phyloP scores from a whole-genome alignment of 1,140 invertebrate species.

The Pseudomyrmex flavicornis region DNA sequence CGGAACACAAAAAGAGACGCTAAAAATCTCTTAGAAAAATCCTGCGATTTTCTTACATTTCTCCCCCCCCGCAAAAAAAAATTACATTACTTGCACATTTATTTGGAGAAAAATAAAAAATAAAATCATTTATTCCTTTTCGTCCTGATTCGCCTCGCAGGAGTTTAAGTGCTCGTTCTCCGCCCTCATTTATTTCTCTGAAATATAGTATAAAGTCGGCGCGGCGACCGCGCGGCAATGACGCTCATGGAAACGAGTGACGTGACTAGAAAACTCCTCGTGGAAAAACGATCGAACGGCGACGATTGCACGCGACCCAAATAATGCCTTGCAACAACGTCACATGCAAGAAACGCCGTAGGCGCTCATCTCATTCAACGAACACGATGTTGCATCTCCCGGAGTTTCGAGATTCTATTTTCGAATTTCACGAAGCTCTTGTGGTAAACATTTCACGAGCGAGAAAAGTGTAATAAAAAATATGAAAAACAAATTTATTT shows the following conservation, averaged over 20 bases:
- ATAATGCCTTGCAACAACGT: slow-evolving; percentile 43
- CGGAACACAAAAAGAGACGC: too few species aligned
- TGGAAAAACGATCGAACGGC: slow-evolving; percentile 40
- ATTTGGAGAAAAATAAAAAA: too few species aligned
- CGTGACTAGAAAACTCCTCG: slow-evolving; percentile 62
- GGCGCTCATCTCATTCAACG: slow-evolving; percentile 16
- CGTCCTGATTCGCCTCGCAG: background rate
- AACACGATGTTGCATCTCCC: background rate
- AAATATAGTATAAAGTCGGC: slow-evolving; percentile 20
- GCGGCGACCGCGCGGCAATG: slow-evolving; percentile 20
- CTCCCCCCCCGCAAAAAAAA: too few species aligned
- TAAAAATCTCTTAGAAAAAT: too few species aligned
- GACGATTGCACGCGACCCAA: slow-evolving; percentile 55
- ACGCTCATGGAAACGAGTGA: slow-evolving; percentile 53
- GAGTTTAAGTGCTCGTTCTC: slow-evolving; percentile 16
- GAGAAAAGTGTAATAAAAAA: background rate
- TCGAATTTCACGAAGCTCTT: background rate
- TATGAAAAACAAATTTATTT: too few species aligned
- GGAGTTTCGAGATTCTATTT: slow-evolving; percentile 23
- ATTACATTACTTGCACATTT: too few species aligned
- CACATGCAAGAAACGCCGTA: slow-evolving; percentile 28
- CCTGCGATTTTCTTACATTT: too few species aligned
- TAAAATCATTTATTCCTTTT: background rate
- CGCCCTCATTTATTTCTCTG: slow-evolving; percentile 34
- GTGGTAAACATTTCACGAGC: too few species aligned